phyloP scores from a whole-genome alignment of 2,113 vertebrate species.

The Chaetodon trifascialis region DNA sequence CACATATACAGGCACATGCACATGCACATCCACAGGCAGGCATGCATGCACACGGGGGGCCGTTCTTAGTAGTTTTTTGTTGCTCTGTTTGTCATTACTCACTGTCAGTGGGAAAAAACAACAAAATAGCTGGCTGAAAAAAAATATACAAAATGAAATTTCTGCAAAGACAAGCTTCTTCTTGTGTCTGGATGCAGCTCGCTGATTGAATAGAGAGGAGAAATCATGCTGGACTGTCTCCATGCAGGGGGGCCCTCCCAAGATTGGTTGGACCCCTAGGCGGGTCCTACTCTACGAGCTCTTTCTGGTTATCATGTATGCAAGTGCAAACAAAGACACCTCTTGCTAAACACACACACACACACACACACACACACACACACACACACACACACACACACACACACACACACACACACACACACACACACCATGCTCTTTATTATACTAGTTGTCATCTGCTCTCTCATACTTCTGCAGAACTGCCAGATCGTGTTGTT shows the following conservation, averaged over 20 bases:
- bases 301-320: constrained; percentile 19
- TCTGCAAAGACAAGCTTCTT: constrained; percentile 8
- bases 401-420: too few species aligned
- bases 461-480: constrained; percentile 32
- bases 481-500: constrained; percentile 47
- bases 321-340: not conserved
- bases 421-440: constrained; percentile 1
- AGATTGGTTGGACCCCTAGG: not conserved
- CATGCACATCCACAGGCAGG: not conserved
- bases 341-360: not conserved
- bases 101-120: not conserved
- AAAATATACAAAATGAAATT: not conserved
- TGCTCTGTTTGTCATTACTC: not conserved
- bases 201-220: constrained; percentile 1
- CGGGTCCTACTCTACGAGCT: not conserved
- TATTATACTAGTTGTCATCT: constrained; percentile 29
- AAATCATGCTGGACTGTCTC: constrained; percentile 25
- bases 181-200: not conserved
- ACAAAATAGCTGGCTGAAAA: not conserved
- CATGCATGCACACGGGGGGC: not conserved
- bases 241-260: not conserved
- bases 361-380: constrained; percentile 14
- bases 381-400: not conserved
- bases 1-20: not conserved
- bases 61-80: constrained; percentile 10